Evolutionary conservation across 2,888 invertebrate species (phyloP), one percentile per base, ranked within the genome.

Genomic region (Platycheirus albimanus): DNA sequence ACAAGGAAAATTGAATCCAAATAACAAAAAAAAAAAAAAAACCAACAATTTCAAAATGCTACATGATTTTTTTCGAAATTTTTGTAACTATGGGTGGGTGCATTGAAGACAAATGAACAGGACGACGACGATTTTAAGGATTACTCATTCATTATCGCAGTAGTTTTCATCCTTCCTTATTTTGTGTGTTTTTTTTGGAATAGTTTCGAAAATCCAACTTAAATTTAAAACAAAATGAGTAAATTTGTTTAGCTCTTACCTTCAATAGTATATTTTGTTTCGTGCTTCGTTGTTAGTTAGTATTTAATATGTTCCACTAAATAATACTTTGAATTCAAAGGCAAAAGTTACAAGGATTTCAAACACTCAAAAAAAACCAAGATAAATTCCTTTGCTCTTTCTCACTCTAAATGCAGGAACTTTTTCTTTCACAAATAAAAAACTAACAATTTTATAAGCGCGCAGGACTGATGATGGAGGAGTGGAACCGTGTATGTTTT

Each of bases 361-460:
- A 24, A 24, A 8, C 8, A 8, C 5, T 33, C 1, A 33, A 33
- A 33, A 8, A 33, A 36, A 15, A 52, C 4, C 7, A 49, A 19
- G n/a, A 45, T 7, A 30, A 52, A 72, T 72, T 64, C 45, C 64
- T 19, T 49, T 13, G 28, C 28, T 49, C 24, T 28, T 51, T 70
- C 70, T 58, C 70, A 58, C 70, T 61, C 49, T 49, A 19, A 6
- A 10, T 19, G 49, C 56, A 74, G 66, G 66, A 66, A 72, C 47
- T 72, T 72, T 56, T 72, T 24, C 54, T 64, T 17, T 56, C 30
- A 54, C 56, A 41, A 30, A 45, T 13, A 41, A n/a, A 47, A n/a
- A n/a, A n/a, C n/a, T n/a, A n/a, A n/a, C n/a, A n/a, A n/a, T n/a
- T n/a, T 24, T 24, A 24, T 24, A 4, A 24, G 24, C 38, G 74